Evolutionary conservation across 2,113 vertebrate species (phyloP).

Genomic region (Salvelinus sp.): DNA sequence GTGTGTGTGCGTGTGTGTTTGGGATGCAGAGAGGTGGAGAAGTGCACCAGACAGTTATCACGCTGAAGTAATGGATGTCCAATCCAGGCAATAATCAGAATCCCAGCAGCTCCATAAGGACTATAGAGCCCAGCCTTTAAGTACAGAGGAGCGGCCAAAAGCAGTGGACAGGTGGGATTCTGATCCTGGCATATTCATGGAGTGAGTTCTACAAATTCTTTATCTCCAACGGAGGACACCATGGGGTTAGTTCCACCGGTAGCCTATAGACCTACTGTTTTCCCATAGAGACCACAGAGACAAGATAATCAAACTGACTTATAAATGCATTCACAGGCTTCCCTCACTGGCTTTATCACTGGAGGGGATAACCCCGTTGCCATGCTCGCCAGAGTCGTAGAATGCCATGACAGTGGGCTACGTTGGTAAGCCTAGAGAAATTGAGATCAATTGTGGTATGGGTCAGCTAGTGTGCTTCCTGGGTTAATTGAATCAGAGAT

Average conservation of each 20-base stretch:
- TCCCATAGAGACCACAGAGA: background rate
- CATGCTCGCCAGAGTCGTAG: too few species aligned
- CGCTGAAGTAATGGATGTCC: background rate
- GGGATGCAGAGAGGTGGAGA: background rate
- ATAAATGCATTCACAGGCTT: background rate
- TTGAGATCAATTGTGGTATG: too few species aligned
- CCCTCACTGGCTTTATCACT: background rate
- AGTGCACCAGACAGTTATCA: background rate
- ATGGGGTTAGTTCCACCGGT: background rate
- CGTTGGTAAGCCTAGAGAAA: too few species aligned
- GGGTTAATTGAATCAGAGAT: background rate
- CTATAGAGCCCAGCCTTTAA: background rate
- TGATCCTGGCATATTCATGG: conserved; percentile 19
- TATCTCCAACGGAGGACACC: background rate
- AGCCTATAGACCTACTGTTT: background rate
- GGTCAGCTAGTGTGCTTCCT: background rate
- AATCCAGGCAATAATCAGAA: conserved; percentile 14
- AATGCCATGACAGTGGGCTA: background rate
- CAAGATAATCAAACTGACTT: background rate
- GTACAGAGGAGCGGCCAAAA: background rate
- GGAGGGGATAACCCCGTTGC: background rate
- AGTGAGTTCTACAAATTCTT: conserved; percentile 11
- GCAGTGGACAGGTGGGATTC: background rate
- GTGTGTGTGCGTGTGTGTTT: background rate
- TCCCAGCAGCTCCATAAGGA: conserved; percentile 14